Base-by-base conservation (phyloP, 2,113 vertebrate genomes). In the Chaetorhynchus papuensis region DNA sequence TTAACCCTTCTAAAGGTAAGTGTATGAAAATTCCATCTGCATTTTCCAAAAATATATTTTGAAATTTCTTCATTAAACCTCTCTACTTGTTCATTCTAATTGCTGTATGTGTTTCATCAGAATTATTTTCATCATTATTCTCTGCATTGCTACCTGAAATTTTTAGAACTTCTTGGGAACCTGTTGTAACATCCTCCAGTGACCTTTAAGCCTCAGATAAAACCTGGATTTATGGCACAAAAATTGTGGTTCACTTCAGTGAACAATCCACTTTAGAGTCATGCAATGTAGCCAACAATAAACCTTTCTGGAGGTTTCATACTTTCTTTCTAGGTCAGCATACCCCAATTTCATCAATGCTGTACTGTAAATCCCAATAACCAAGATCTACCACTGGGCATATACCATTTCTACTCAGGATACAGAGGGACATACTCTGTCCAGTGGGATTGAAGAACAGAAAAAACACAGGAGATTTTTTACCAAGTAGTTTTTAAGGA, bases 131-230 rank as follows among this genome's bases (percentile, higher is more conserved):
- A 59, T 61, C 4, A 53, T 49, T 83, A 72, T 44, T 61, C 15
- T 65, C 35, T 28, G 17, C 28, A 80, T 27, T 75, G 10, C 20
- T 81, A 63, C 13, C 11, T 86, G 21, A 2, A 65, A 60, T 60
- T 70, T 41, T 54, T 53, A 39, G 20, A 81, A 89, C 3, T 76
- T 72, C 28, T 47, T 54, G 14, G 37, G 78, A 83, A 53, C 5
- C 10, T 70, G 4, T 53, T 56, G 3, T 35, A 77, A 81, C 19
- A 41, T 65, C 28, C 13, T 70, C 8, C 11, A 87, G 42, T 39
- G 60, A 89, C 28, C 63, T 69, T 90, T 89, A 91, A 94, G 30
- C 21, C 64, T 80, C 54, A 70, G 42, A 53, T 56, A 74, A 90
- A 90, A 61, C 13, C 42, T 37, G 15, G 23, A 54, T 70, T 75